Conservation (phyloP, 2,797 vertebrate genomes). For the Danio kyathit region DNA sequence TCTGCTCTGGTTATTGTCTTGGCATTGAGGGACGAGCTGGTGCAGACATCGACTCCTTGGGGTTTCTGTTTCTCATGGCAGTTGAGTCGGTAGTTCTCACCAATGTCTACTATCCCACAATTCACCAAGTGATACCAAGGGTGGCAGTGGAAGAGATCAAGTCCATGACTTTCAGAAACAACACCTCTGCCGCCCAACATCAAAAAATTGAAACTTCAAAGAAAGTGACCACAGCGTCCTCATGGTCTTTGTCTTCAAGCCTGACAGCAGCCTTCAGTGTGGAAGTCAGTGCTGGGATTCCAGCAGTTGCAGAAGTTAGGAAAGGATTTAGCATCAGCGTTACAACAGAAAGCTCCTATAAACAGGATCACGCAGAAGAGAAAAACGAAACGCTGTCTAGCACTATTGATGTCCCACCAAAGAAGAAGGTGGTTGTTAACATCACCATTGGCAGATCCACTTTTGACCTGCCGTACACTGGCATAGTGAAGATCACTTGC, state of each 20-base stretch:
- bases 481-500: conserved; percentile 37
- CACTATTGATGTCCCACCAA: conserved; percentile 30
- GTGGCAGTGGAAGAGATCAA: conserved; percentile 41
- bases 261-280: not conserved
- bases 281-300: conserved; percentile 37
- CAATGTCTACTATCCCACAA: conserved; percentile 39
- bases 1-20: conserved; percentile 51
- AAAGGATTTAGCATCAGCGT: not conserved
- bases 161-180: conserved; percentile 42
- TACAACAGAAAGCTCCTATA: not conserved
- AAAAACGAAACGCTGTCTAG: conserved; percentile 17
- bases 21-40: conserved; percentile 24
- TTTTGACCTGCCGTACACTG: conserved; percentile 39
- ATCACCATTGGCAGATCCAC: conserved; percentile 37
- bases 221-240: not conserved
- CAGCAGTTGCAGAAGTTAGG: not conserved
- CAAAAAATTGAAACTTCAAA: conserved; percentile 40
- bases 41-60: conserved; percentile 41
- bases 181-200: conserved; percentile 8
- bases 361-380: not conserved
- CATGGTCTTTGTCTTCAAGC: too few species aligned
- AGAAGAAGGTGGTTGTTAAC: conserved; percentile 6
- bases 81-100: conserved; percentile 46
- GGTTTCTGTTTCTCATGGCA: conserved; percentile 31
- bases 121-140: conserved; percentile 9